Conservation (phyloP, 1,140 invertebrate species). For the Odontomachus brunneus region DNA sequence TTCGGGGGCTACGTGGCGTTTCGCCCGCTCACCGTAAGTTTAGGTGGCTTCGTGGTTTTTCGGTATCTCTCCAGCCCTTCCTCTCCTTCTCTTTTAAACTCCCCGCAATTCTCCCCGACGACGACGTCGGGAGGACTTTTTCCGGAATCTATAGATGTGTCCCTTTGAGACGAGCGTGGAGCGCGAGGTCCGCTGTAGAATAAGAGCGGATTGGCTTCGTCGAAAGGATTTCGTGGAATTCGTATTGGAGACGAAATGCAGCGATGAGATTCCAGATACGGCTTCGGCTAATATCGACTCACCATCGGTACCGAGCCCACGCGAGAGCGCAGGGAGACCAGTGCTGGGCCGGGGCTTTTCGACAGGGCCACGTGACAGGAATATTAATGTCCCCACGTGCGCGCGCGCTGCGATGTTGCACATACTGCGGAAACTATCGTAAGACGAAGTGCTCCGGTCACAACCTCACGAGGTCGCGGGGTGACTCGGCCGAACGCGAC, state of each 20-base stretch:
- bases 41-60: slow-evolving; percentile 51
- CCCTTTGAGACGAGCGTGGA: slow-evolving; percentile 44
- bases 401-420: slow-evolving; percentile 46
- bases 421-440: slow-evolving; percentile 61
- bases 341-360: slow-evolving; percentile 7
- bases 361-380: slow-evolving; percentile 55
- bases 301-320: slow-evolving; percentile 37
- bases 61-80: slow-evolving; percentile 52
- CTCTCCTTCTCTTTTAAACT: slow-evolving; percentile 46
- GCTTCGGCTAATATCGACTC: slow-evolving; percentile 63
- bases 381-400: slow-evolving; percentile 61
- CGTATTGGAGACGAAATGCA: slow-evolving; percentile 69
- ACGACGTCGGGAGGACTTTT: slow-evolving; percentile 66
- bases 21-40: slow-evolving; percentile 8
- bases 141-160: slow-evolving; percentile 60
- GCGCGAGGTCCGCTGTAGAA: slow-evolving; percentile 41
- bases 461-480: slow-evolving; percentile 9
- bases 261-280: slow-evolving; percentile 54
- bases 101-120: slow-evolving; percentile 8
- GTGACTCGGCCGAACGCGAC: slow-evolving; percentile 42
- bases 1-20: slow-evolving; percentile 54
- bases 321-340: background rate
- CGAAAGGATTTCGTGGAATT: slow-evolving; percentile 71
- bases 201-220: slow-evolving; percentile 65
- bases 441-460: slow-evolving; percentile 54